Conservation (phyloP, 1,140 invertebrate species). For the Hypsibius dujardini region DNA sequence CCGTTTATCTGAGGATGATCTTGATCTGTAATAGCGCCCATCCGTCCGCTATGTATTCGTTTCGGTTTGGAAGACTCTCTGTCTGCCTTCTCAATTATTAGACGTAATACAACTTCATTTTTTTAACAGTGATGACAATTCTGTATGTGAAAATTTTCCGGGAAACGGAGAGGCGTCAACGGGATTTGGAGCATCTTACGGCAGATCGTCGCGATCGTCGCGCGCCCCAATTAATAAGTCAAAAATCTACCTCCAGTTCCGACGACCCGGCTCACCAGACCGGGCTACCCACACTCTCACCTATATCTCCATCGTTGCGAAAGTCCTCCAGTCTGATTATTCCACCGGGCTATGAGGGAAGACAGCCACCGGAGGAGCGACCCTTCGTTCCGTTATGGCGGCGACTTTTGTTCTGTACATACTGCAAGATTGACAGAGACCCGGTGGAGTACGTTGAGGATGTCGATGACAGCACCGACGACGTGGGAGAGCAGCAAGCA, state of each 20-base stretch:
- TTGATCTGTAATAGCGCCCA: no score
- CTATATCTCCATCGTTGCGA: slow-evolving; percentile 46
- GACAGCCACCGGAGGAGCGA: slow-evolving; percentile 29
- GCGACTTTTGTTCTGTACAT: slow-evolving; percentile 22
- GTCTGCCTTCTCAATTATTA: no score
- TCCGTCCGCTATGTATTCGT: no score
- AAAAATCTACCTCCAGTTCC: slow-evolving; percentile 19
- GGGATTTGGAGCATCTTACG: slow-evolving; percentile 82
- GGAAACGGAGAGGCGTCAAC: slow-evolving; percentile 87
- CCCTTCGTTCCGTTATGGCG: slow-evolving; percentile 32
- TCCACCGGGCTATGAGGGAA: no score
- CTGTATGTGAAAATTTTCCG: slow-evolving; percentile 84
- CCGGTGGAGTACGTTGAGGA: slow-evolving; percentile 27
- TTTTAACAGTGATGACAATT: slow-evolving; percentile 53
- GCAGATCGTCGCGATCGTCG: slow-evolving; percentile 39
- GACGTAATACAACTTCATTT: no score
- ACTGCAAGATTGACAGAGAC: slow-evolving; percentile 28
- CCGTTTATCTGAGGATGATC: no score
- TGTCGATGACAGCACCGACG: slow-evolving; percentile 26
- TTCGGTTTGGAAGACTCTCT: no score
- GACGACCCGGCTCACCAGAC: slow-evolving; percentile 45
- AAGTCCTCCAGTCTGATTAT: no score
- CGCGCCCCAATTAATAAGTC: not conserved
- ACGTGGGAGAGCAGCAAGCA: not conserved
- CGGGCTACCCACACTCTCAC: slow-evolving; percentile 56